phyloP scores from a whole-genome alignment of 2,797 vertebrate species.

The Nannoperca australis region DNA sequence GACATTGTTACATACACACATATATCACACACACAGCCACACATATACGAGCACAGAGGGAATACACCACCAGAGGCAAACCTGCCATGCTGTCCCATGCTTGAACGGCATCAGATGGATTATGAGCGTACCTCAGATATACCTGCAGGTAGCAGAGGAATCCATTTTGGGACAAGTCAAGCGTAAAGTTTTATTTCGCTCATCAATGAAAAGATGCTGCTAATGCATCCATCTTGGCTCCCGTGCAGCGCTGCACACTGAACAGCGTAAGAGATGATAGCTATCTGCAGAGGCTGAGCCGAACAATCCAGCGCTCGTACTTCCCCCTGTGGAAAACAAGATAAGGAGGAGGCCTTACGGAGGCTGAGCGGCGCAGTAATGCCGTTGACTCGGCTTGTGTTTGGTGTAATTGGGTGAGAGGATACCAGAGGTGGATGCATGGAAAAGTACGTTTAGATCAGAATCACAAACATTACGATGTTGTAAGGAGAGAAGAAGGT shows the following conservation, averaged over 20 bases:
- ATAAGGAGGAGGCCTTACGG: conserved; percentile 45
- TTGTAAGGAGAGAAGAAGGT: conserved; percentile 5
- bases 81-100: conserved; percentile 54
- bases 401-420: conserved; percentile 23
- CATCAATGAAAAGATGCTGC: conserved; percentile 59
- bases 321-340: conserved; percentile 32
- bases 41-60: conserved; percentile 32
- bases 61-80: conserved; percentile 57
- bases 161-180: conserved; percentile 61
- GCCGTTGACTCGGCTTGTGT: conserved; percentile 9
- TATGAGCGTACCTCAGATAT: conserved; percentile 44
- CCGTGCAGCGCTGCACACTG: conserved; percentile 40
- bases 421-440: conserved; percentile 15
- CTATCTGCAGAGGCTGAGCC: conserved; percentile 61
- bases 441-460: conserved; percentile 33
- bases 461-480: conserved; percentile 4
- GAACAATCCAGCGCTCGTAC: conserved; percentile 52
- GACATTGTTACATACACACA: conserved; percentile 17
- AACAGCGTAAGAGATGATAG: conserved; percentile 47
- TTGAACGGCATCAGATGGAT: conserved; percentile 64
- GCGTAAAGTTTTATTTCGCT: conserved; percentile 73
- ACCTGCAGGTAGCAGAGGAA: conserved; percentile 64
- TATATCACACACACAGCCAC: conserved; percentile 4
- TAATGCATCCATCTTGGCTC: conserved; percentile 62
- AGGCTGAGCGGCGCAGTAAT: conserved; percentile 1